Evolutionary conservation across 92 coral and sea anemone species (phyloP).

Genomic region (Montipora capitata): DNA sequence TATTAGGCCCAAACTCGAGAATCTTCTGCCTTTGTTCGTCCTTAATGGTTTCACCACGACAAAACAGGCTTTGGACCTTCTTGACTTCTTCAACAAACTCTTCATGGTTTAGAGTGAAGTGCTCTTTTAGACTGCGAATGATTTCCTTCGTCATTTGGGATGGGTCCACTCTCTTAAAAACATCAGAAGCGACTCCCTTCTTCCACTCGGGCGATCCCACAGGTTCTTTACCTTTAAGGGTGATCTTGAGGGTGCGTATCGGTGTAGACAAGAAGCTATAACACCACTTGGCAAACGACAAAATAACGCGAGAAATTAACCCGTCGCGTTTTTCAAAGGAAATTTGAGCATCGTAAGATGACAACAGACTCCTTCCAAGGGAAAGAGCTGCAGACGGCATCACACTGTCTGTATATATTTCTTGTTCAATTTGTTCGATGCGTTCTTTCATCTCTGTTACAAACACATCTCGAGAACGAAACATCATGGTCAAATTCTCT

Average conservation of each 20-base stretch:
- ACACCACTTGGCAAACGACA: conserved; percentile 9
- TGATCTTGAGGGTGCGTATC: background rate
- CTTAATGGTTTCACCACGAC: conserved; percentile 68
- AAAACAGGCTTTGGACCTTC: conserved; percentile 58
- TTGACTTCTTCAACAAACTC: conserved; percentile 54
- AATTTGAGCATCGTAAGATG: conserved; percentile 51
- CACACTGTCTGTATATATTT: conserved; percentile 42
- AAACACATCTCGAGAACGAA: conserved; percentile 66
- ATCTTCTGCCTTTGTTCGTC: conserved; percentile 64
- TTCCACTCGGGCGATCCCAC: conserved; percentile 77
- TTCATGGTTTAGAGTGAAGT: conserved; percentile 61
- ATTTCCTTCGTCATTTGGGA: conserved; percentile 25
- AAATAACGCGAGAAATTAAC: background rate
- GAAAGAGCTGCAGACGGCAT: conserved; percentile 50
- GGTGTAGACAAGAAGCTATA: background rate
- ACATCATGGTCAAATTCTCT: conserved; percentile 50
- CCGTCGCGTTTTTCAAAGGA: conserved; percentile 20
- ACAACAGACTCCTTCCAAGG: conserved; percentile 52
- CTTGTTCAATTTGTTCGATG: conserved; percentile 63
- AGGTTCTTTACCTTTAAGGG: conserved; percentile 56
- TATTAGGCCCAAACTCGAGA: conserved; percentile 72
- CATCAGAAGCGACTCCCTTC: conserved; percentile 39
- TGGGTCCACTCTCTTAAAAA: conserved; percentile 49
- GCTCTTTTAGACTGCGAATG: conserved; percentile 38
- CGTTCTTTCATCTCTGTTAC: conserved; percentile 39